These are phyloP conservation scores for Borostomias antarcticus DNA, from an alignment of 2,797 vertebrate genomes.

Conservation along the genomic window DNA sequence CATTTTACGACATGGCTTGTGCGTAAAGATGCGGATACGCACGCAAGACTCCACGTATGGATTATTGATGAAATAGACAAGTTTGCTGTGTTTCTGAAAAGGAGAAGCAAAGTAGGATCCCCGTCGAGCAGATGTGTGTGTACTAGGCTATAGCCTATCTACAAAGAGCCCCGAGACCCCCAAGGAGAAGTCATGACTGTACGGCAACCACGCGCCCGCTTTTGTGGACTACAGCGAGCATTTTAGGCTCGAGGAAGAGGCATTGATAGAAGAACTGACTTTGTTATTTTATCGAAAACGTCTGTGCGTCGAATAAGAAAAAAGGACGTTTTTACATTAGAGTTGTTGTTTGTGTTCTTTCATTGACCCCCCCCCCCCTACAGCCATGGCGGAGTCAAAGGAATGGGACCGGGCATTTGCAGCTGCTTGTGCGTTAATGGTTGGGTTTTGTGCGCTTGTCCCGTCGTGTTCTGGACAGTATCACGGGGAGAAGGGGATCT, in stretches of 20 bases:
- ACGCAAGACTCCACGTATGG: not conserved
- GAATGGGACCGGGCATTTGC: slow-evolving; percentile 44
- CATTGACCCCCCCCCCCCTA: too few species aligned
- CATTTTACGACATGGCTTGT: not conserved
- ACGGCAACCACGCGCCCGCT: slow-evolving; percentile 47
- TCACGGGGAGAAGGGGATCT: slow-evolving; percentile 87
- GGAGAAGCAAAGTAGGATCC: not conserved
- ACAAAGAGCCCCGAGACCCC: slow-evolving; percentile 65
- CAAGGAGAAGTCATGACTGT: slow-evolving; percentile 71
- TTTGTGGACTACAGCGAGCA: slow-evolving; percentile 25
- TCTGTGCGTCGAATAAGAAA: not conserved
- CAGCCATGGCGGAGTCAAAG: slow-evolving; percentile 65
- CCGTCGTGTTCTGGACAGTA: slow-evolving; percentile 65
- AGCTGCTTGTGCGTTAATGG: slow-evolving; percentile 61
- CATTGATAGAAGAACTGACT: not conserved
- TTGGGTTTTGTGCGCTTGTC: slow-evolving; percentile 64
- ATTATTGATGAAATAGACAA: slow-evolving; percentile 6
- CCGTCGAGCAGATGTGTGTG: slow-evolving; percentile 51
- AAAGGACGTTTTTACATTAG: slow-evolving; percentile 67
- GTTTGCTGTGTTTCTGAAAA: not conserved
- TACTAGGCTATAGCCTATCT: slow-evolving; percentile 72
- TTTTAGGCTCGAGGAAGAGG: slow-evolving; percentile 46
- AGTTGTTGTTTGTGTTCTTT: slow-evolving; percentile 55
- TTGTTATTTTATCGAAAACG: not conserved
- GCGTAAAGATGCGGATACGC: not conserved